Evolutionary conservation across 2,888 invertebrate species (phyloP).

Genomic region (Leucophora obtusa): DNA sequence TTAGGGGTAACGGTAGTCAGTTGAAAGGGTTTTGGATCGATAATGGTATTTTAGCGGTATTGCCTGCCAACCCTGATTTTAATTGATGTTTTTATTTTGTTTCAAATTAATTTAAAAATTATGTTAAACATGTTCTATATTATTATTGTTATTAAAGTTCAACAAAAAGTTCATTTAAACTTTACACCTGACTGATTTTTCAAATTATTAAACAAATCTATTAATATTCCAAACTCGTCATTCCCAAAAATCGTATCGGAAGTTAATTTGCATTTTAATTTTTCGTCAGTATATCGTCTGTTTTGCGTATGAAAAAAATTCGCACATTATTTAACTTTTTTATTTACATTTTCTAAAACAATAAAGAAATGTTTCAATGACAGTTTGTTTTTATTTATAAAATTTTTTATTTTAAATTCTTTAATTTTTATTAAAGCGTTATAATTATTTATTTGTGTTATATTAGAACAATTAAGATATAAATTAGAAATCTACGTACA

Average conservation of each 20-base stretch:
- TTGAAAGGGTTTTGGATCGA: too few species aligned
- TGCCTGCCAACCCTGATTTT: too few species aligned
- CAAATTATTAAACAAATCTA: slow-evolving; percentile 1
- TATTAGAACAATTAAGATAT: too few species aligned
- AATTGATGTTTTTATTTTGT: neutral
- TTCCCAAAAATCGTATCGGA: slow-evolving; percentile 34
- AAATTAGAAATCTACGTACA: too few species aligned
- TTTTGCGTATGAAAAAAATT: neutral
- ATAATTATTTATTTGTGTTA: too few species aligned
- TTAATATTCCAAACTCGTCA: slow-evolving; percentile 48
- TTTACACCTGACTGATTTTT: neutral
- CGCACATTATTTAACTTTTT: neutral
- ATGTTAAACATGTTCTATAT: slow-evolving; percentile 40
- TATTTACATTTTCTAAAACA: neutral
- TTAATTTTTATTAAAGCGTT: too few species aligned
- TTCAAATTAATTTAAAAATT: neutral
- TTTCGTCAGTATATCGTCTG: neutral
- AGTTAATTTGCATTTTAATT: slow-evolving; percentile 37
- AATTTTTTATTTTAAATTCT: too few species aligned
- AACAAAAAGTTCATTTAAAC: slow-evolving; percentile 27
- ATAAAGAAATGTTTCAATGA: slow-evolving; percentile 1
- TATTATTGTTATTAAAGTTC: slow-evolving; percentile 44
- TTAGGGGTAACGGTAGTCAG: too few species aligned
- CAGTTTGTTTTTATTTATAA: neutral
- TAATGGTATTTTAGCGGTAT: too few species aligned